Evolutionary conservation across 2,888 invertebrate genomes (phyloP).

Genomic region (Drosophila histrio): DNA sequence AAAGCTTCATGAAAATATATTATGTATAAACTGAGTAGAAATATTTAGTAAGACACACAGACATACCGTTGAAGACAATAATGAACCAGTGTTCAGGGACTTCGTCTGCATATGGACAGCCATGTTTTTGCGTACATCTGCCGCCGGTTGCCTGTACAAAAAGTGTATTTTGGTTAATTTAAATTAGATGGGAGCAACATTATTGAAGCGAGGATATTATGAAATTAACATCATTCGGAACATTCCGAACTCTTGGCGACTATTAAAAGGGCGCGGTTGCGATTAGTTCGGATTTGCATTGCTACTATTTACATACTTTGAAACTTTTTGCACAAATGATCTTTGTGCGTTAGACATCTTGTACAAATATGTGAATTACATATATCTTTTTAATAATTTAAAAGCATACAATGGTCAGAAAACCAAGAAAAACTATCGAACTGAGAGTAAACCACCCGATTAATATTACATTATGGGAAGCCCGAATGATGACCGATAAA

Average conservation of each 20-base stretch:
- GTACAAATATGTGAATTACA: not conserved
- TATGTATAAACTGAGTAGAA: not conserved
- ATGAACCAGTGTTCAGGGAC: constrained; percentile 87
- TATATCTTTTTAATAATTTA: not conserved
- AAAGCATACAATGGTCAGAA: constrained; percentile 14
- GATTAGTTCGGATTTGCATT: not conserved
- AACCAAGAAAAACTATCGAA: constrained; percentile 9
- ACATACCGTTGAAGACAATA: constrained; percentile 89
- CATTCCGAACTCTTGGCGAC: not conserved
- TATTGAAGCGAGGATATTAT: not conserved
- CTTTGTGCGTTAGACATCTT: constrained; percentile 88
- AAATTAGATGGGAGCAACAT: not conserved
- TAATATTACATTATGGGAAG: not conserved
- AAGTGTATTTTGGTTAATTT: constrained; percentile 37
- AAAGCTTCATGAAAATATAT: constrained; percentile 85
- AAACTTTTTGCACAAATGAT: constrained; percentile 90
- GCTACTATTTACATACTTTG: constrained; percentile 85
- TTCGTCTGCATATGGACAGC: constrained; percentile 85
- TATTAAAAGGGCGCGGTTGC: constrained; percentile 29
- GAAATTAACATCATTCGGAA: not conserved
- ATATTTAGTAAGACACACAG: not conserved
- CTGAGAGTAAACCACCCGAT: constrained; percentile 37
- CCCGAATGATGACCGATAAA: constrained; percentile 21
- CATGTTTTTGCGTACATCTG: constrained; percentile 90
- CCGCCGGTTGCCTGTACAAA: constrained; percentile 88